phyloP scores from a whole-genome alignment of 2,113 vertebrate species.

The Machaerirhynchus nigripectus region DNA sequence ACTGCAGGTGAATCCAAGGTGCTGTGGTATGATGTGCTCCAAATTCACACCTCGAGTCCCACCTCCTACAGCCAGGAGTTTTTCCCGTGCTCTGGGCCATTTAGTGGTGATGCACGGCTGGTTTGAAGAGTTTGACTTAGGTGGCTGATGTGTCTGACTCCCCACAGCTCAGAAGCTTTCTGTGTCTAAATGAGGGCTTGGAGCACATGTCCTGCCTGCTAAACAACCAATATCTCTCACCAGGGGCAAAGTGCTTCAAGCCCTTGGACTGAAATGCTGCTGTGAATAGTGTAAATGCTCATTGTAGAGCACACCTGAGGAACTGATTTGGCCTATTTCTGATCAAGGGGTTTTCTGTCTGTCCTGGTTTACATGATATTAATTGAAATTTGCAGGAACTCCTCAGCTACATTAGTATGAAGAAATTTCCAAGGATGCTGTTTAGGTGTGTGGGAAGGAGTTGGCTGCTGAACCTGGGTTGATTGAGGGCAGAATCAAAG shows the following conservation, averaged over 20 bases:
- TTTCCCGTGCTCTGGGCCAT: background rate
- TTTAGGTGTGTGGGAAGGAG: background rate
- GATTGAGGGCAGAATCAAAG: background rate
- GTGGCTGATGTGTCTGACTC: background rate
- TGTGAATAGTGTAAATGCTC: background rate
- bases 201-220: background rate
- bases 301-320: background rate
- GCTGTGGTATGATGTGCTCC: background rate
- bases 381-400: background rate
- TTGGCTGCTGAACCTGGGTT: background rate
- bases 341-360: background rate
- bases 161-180: background rate
- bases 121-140: background rate
- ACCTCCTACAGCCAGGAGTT: background rate
- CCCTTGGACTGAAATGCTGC: background rate
- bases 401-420: background rate
- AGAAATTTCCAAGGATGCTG: background rate
- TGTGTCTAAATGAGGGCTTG: background rate
- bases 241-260: background rate
- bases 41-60: background rate
- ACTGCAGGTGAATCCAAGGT: background rate
- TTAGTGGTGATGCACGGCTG: rapidly evolving
- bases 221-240: background rate
- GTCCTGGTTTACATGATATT: background rate
- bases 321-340: background rate